Conservation (phyloP, 2,888 invertebrate genomes). For the Ornithoptera priamus region DNA sequence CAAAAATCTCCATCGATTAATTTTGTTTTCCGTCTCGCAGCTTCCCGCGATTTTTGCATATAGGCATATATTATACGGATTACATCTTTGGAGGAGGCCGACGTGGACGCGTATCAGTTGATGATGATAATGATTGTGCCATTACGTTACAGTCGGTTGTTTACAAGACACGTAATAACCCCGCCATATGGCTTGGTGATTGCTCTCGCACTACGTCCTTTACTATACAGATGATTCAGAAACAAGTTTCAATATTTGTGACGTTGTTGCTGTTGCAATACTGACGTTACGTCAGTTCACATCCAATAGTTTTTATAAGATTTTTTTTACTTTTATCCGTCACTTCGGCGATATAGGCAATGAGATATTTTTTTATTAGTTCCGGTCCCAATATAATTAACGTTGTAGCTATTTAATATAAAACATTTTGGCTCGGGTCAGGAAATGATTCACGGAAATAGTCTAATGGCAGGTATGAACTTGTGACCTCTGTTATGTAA, state of each 20-base stretch:
- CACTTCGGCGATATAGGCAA: neutral
- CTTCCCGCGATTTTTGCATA: no score
- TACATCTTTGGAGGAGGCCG: no score
- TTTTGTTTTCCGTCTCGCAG: no score
- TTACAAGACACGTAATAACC: neutral
- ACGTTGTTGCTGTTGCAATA: slow-evolving; percentile 7
- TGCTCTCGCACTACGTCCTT: slow-evolving; percentile 6
- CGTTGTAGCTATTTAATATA: neutral
- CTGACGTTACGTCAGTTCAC: slow-evolving; percentile 1
- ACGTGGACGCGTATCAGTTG: no score
- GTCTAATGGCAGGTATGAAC: neutral
- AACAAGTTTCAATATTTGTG: slow-evolving; percentile 10
- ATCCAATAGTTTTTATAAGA: neutral
- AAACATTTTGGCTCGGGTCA: neutral
- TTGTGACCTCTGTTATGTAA: neutral
- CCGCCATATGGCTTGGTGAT: neutral
- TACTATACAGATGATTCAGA: slow-evolving; percentile 2
- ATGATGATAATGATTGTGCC: no score
- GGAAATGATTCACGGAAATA: neutral
- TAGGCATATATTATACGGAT: no score
- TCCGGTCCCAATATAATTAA: neutral
- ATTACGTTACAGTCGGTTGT: neutral
- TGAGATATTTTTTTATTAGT: neutral
- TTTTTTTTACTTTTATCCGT: neutral
- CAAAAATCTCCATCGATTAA: no score